Percentiles rank a stretch among this genome's conserved stretches.
Conservation (phyloP, 1,140 invertebrate genomes). For the Platyura marginata region DNA sequence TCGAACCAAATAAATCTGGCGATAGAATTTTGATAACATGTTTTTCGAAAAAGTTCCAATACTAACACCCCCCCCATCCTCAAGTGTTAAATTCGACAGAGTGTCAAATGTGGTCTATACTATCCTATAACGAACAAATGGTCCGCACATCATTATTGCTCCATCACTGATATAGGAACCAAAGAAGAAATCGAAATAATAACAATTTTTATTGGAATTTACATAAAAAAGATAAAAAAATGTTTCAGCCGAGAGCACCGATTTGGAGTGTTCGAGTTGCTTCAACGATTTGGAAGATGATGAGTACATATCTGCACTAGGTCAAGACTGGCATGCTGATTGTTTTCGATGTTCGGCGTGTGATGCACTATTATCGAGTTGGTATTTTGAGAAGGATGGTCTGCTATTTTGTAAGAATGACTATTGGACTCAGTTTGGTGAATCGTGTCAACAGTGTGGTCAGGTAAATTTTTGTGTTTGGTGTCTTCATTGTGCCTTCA, state of each 20-base stretch:
- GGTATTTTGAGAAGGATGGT: constrained; percentile 88
- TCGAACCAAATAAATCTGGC: too few relatives aligned
- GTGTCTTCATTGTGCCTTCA: too few relatives aligned
- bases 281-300: constrained; percentile 29
- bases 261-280: background rate
- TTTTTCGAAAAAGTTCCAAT: too few relatives aligned
- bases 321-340: constrained; percentile 72
- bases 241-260: background rate
- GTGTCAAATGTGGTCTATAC: too few relatives aligned
- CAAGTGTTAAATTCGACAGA: too few relatives aligned
- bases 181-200: background rate
- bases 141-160: too few relatives aligned
- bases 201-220: background rate
- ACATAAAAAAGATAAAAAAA: background rate
- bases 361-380: constrained; percentile 57
- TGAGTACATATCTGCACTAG: constrained; percentile 58
- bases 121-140: too few relatives aligned
- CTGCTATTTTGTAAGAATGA: constrained; percentile 76
- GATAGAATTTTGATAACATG: too few relatives aligned
- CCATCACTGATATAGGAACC: too few relatives aligned
- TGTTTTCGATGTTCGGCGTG: constrained; percentile 81
- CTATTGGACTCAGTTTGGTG: constrained; percentile 75
- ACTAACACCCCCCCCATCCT: too few relatives aligned
- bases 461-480: too few relatives aligned
- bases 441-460: constrained; percentile 72